These are phyloP conservation scores for Cynodonichthys magdalenae DNA, from an alignment of 2,797 vertebrate genomes.

Conservation along the genomic window DNA sequence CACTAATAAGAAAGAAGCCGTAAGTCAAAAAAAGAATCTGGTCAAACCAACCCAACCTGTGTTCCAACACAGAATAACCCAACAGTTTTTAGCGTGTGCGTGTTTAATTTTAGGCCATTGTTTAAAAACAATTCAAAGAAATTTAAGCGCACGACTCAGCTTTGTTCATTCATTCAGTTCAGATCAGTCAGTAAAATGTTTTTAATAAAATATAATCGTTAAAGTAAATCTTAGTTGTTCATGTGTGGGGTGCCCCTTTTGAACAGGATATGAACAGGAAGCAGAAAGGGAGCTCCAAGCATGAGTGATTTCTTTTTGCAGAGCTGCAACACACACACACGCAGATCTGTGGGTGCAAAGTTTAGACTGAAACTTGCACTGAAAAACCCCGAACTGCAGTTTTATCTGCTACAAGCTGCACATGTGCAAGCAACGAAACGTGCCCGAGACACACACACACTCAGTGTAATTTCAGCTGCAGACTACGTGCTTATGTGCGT, in stretches of 20 bases:
- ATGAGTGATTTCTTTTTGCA: constrained; percentile 54
- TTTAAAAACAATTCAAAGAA: too few species aligned
- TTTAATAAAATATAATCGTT: too few species aligned
- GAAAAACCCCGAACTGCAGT: constrained; percentile 51
- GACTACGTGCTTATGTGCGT: background rate
- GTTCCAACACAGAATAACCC: too few species aligned
- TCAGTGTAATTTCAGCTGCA: background rate
- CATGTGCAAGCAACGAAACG: constrained; percentile 4
- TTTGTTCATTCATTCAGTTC: too few species aligned
- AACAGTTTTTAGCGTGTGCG: too few species aligned
- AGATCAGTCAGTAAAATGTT: too few species aligned
- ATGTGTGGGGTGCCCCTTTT: constrained; percentile 30
- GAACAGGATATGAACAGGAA: constrained; percentile 68
- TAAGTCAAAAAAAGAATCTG: too few species aligned
- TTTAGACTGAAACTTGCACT: constrained; percentile 46
- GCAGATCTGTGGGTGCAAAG: constrained; percentile 27
- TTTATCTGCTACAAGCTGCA: constrained; percentile 29
- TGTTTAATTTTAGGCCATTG: too few species aligned
- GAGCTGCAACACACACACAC: constrained; percentile 42
- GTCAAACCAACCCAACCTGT: too few species aligned
- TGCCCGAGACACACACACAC: constrained; percentile 13
- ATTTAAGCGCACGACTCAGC: too few species aligned
- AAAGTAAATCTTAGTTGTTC: constrained; percentile 4
- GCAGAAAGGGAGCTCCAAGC: constrained; percentile 59
- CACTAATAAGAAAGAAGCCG: too few species aligned